These are phyloP conservation scores for Allobates femoralis DNA, from an alignment of 2,797 vertebrate genomes.

Conservation along the genomic window DNA sequence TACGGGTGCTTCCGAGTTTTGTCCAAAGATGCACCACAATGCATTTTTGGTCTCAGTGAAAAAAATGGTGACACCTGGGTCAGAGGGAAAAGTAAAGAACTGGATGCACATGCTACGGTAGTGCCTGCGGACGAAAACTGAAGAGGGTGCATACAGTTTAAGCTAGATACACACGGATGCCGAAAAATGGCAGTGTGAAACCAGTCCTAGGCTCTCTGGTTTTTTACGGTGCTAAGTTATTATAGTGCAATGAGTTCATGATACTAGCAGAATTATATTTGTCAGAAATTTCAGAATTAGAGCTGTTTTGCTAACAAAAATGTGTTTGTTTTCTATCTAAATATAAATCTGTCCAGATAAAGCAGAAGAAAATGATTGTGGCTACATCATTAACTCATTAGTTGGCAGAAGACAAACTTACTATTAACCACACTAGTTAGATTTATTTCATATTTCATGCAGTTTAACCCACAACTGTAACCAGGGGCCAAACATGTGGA, in stretches of 20 bases:
- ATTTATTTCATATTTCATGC: slow-evolving; percentile 33
- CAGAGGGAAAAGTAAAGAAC: too few relatives aligned
- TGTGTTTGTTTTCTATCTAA: slow-evolving; percentile 45
- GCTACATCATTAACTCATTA: slow-evolving; percentile 43
- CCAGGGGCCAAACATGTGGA: slow-evolving; percentile 1
- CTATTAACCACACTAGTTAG: slow-evolving; percentile 30
- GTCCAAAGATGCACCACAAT: too few relatives aligned
- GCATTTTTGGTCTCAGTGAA: too few relatives aligned
- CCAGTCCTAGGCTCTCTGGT: not conserved
- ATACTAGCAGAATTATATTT: slow-evolving; percentile 26
- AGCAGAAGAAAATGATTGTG: slow-evolving; percentile 42
- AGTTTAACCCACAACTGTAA: slow-evolving; percentile 9
- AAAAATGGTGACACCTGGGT: too few relatives aligned
- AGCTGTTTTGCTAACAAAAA: slow-evolving; percentile 19
- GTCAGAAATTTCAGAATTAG: slow-evolving; percentile 9
- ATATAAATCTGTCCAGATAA: slow-evolving; percentile 43
- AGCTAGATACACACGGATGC: too few relatives aligned
- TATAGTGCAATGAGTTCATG: not conserved
- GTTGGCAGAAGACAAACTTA: slow-evolving; percentile 43
- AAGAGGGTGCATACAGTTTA: too few relatives aligned
- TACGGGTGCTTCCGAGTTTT: too few relatives aligned
- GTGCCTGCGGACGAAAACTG: too few relatives aligned
- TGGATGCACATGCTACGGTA: too few relatives aligned
- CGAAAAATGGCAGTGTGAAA: too few relatives aligned
- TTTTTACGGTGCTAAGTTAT: not conserved